A percentile compares a stretch with the other conserved stretches of the same genome.
phyloP scores from a whole-genome alignment of 2,888 invertebrate species.

The Trilocha varians region DNA sequence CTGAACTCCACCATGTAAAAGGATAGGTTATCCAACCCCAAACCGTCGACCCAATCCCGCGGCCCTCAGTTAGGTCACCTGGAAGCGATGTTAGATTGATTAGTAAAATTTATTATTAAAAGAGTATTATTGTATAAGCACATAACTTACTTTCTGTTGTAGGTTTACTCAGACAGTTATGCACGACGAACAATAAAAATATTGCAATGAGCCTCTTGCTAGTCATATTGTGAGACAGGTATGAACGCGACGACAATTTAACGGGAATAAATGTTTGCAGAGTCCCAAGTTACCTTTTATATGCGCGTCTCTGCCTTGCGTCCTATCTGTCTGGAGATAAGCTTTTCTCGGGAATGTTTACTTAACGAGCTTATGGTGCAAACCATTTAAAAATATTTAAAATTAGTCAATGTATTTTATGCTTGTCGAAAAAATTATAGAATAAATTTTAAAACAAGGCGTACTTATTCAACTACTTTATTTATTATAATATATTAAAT shows the following conservation, averaged over 20 bases:
- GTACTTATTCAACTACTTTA: no score
- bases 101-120: background rate
- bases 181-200: conserved; percentile 32
- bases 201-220: conserved; percentile 29
- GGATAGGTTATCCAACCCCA: conserved; percentile 67
- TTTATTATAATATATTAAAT: background rate
- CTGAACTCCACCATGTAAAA: conserved; percentile 53
- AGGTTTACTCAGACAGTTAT: conserved; percentile 40
- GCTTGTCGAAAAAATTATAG: background rate
- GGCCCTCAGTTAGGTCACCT: conserved; percentile 46
- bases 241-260: conserved; percentile 21
- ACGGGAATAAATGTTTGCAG: conserved; percentile 47
- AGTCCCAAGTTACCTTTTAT: conserved; percentile 46
- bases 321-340: conserved; percentile 60
- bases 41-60: conserved; percentile 48
- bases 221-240: conserved; percentile 33
- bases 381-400: background rate
- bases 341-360: conserved; percentile 58
- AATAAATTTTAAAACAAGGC: no score
- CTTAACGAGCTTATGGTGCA: conserved; percentile 39
- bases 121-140: background rate
- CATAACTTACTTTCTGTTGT: conserved; percentile 40
- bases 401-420: background rate
- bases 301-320: conserved; percentile 30
- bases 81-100: conserved; percentile 21